Conservation (phyloP, 2,113 vertebrate species). For the Phalacrocorax brasilianus region DNA sequence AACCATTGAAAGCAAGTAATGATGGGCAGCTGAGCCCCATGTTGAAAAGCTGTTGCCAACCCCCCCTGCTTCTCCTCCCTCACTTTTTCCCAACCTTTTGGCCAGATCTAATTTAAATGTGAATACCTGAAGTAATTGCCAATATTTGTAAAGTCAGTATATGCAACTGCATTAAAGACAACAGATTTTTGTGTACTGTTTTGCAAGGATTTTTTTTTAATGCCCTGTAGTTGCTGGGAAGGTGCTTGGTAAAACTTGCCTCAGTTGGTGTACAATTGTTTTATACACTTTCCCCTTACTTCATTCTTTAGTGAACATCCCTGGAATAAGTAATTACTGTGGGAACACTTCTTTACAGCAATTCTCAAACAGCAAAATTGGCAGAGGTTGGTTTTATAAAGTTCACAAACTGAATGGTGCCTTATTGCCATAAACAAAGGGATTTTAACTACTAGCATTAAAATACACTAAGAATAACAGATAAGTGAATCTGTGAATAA, state of each 20-base stretch:
- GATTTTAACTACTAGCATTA: slow-evolving; percentile 83
- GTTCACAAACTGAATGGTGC: slow-evolving; percentile 82
- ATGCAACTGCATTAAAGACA: slow-evolving; percentile 55
- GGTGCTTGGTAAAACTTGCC: slow-evolving; percentile 61
- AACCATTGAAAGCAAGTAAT: slow-evolving; percentile 45
- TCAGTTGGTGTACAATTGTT: slow-evolving; percentile 70
- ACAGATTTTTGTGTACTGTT: slow-evolving; percentile 51
- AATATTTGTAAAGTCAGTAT: slow-evolving; percentile 69
- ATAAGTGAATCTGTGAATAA: slow-evolving; percentile 83
- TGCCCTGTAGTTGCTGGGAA: slow-evolving; percentile 55
- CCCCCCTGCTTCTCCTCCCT: not conserved
- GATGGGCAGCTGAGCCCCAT: slow-evolving; percentile 48
- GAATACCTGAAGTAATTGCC: slow-evolving; percentile 66
- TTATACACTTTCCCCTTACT: slow-evolving; percentile 79
- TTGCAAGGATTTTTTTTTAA: slow-evolving; percentile 4
- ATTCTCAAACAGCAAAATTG: slow-evolving; percentile 84
- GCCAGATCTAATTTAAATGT: slow-evolving; percentile 61
- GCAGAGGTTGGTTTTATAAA: slow-evolving; percentile 83
- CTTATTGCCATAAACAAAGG: slow-evolving; percentile 82
- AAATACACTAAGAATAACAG: slow-evolving; percentile 79
- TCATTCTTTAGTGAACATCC: slow-evolving; percentile 81
- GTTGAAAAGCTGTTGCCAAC: slow-evolving; percentile 21
- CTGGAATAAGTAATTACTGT: slow-evolving; percentile 85
- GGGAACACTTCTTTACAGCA: slow-evolving; percentile 83
- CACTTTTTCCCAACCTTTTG: slow-evolving; percentile 48